phyloP scores from a whole-genome alignment of 1,140 invertebrate genomes.

The Bombus waltoni region DNA sequence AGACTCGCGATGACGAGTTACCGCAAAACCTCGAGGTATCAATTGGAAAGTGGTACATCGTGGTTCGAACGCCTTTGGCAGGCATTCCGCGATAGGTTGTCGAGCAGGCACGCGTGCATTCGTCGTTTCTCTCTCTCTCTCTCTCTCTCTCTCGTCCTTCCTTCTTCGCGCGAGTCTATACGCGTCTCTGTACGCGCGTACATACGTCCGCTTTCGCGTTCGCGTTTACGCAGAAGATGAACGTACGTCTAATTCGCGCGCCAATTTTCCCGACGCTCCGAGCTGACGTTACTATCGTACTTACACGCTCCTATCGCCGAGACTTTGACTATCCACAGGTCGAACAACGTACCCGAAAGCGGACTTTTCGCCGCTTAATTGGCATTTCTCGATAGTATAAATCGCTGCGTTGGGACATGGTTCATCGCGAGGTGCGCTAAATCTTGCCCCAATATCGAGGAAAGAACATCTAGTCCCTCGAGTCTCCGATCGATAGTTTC shows the following conservation, averaged over 20 bases:
- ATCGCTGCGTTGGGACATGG: too few species aligned
- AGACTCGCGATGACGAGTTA: conserved; percentile 18
- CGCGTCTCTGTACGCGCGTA: background rate
- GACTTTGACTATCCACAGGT: background rate
- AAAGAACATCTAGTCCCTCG: too few species aligned
- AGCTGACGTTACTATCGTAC: too few species aligned
- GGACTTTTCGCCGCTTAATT: too few species aligned
- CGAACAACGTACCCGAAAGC: background rate
- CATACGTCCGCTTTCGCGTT: conserved; percentile 8
- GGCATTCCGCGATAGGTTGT: conserved; percentile 67
- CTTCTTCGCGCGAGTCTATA: background rate
- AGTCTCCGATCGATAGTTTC: too few species aligned
- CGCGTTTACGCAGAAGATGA: background rate
- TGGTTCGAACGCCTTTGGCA: conserved; percentile 68
- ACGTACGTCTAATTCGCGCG: background rate
- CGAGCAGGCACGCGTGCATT: conserved; percentile 58
- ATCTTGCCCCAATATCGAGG: too few species aligned
- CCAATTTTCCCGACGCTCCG: background rate
- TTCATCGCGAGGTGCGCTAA: too few species aligned
- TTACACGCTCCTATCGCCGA: too few species aligned
- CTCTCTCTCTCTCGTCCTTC: background rate
- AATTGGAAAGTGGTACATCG: conserved; percentile 75
- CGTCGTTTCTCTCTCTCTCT: conserved; percentile 7
- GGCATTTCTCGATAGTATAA: background rate
- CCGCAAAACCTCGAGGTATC: conserved; percentile 64